Conservation (phyloP, 2,113 vertebrate species). For the Actenoides lindsayi region DNA sequence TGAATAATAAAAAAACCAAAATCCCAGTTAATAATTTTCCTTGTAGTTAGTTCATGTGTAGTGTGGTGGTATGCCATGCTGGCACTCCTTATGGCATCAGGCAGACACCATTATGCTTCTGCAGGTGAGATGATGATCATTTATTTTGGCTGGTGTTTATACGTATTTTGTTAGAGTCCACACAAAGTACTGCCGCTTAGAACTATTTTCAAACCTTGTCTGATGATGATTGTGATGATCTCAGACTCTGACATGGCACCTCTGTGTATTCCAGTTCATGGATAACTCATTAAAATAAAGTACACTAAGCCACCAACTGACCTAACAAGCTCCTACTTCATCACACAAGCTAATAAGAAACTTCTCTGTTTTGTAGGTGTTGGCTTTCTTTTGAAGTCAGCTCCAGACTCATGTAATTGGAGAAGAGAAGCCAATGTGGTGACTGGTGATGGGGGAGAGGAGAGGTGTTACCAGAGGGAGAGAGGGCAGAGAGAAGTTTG, state of each 20-base stretch:
- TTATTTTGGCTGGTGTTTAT: neutral
- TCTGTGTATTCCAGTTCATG: neutral
- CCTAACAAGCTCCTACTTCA: slow-evolving; percentile 14
- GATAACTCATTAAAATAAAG: slow-evolving; percentile 43
- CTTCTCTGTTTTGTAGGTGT: neutral
- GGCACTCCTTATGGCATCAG: neutral
- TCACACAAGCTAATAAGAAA: neutral
- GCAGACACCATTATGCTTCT: neutral
- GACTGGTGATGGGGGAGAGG: neutral
- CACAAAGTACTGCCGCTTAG: neutral
- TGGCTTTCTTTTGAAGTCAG: neutral
- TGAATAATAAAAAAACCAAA: neutral
- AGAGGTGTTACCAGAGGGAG: neutral
- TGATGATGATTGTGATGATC: neutral
- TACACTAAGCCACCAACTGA: neutral
- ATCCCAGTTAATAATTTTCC: neutral
- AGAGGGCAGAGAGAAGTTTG: neutral
- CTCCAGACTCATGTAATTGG: neutral
- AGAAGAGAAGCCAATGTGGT: neutral
- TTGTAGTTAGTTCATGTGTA: neutral
- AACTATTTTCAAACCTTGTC: neutral
- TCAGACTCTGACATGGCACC: neutral
- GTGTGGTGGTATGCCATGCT: neutral
- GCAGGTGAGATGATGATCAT: neutral
- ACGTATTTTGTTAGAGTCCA: neutral